These are phyloP conservation scores for Ecliptopera silaceata DNA, from an alignment of 2,888 invertebrate genomes.

Conservation along the genomic window DNA sequence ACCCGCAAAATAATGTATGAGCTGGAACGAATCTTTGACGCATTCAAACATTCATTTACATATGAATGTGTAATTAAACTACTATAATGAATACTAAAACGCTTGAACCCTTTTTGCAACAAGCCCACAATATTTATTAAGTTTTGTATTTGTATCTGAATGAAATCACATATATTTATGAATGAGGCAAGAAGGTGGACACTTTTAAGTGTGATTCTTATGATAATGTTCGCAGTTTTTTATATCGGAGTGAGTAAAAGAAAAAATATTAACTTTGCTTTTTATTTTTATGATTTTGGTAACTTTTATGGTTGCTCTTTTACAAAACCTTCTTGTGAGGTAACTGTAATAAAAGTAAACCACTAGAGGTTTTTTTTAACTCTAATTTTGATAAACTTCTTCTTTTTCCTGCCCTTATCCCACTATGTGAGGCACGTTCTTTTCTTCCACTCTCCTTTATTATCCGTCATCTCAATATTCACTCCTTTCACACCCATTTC, in stretches of 20 bases:
- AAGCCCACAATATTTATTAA: constrained; percentile 43
- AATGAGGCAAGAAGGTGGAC: constrained; percentile 25
- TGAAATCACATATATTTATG: constrained; percentile 30
- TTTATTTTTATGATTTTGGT: constrained; percentile 4
- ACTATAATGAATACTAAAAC: constrained; percentile 69
- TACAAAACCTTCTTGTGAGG: constrained; percentile 3
- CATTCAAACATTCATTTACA: constrained; percentile 75
- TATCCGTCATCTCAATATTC: too few species aligned
- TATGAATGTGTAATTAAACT: constrained; percentile 82
- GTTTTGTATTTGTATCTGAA: constrained; percentile 32
- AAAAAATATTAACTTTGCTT: constrained; percentile 2
- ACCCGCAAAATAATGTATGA: constrained; percentile 28
- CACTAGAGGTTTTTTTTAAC: neutral
- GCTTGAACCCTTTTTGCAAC: constrained; percentile 51
- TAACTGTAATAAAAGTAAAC: constrained; percentile 1
- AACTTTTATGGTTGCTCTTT: constrained; percentile 10
- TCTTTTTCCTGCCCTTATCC: too few species aligned
- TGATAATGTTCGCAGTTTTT: constrained; percentile 15
- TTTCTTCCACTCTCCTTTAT: too few species aligned
- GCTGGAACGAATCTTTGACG: constrained; percentile 73
- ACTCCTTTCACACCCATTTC: too few species aligned
- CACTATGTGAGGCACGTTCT: too few species aligned
- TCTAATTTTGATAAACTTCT: too few species aligned
- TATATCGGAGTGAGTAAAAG: constrained; percentile 1
- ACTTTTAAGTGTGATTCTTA: constrained; percentile 21